Percentiles rank a stretch among this genome's conserved stretches.
Evolutionary conservation across 2,113 vertebrate species (phyloP).

Genomic region (Cnemophilus loriae): DNA sequence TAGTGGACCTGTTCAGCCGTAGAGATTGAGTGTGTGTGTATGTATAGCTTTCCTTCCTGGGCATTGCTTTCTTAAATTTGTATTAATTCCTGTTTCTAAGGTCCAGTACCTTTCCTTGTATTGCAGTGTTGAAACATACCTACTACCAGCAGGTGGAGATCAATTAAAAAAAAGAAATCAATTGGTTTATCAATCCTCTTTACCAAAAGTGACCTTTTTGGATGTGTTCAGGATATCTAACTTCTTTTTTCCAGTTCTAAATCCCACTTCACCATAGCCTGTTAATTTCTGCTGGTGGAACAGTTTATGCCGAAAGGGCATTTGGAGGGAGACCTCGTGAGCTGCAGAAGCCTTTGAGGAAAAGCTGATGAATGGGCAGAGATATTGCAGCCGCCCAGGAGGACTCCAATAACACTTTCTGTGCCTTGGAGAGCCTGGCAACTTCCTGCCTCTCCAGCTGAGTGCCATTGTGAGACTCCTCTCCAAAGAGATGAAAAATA

Average conservation of each 20-base stretch:
- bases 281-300: background rate
- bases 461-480: background rate
- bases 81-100: background rate
- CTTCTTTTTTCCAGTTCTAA: background rate
- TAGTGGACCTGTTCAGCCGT: background rate
- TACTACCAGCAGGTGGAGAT: background rate
- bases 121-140: rapidly evolving
- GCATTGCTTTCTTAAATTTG: background rate
- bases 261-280: background rate
- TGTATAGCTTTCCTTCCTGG: background rate
- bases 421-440: background rate
- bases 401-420: background rate
- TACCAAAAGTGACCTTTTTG: background rate
- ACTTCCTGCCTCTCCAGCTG: background rate
- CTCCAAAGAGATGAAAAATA: background rate
- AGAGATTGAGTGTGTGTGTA: background rate
- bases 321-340: background rate
- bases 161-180: rapidly evolving
- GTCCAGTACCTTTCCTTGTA: background rate
- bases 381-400: background rate
- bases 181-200: background rate
- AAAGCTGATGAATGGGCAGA: background rate
- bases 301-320: background rate
- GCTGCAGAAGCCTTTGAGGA: background rate
- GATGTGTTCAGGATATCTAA: background rate